Evolutionary conservation across 2,888 invertebrate species (phyloP).

Genomic region (Emesis furor): DNA sequence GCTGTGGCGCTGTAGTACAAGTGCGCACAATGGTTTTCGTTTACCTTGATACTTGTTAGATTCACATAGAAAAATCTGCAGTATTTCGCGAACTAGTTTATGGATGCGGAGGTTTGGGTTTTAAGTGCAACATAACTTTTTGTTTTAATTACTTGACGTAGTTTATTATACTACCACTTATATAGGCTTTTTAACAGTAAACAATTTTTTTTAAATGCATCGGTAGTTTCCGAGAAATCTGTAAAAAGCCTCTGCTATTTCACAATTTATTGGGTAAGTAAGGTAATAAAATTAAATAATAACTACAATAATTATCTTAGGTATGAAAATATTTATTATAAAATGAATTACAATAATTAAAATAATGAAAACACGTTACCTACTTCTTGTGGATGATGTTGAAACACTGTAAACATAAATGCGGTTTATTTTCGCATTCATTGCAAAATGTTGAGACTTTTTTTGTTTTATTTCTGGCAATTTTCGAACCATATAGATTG

Average conservation of each 20-base stretch:
- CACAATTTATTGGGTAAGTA: slow-evolving; percentile 10
- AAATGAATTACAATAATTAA: slow-evolving; percentile 14
- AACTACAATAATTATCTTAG: slow-evolving; percentile 11
- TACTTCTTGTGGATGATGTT: slow-evolving; percentile 3
- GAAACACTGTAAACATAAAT: slow-evolving; percentile 13
- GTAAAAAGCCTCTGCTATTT: background rate
- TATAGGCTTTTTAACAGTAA: background rate
- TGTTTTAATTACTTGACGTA: background rate
- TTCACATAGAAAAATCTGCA: slow-evolving; percentile 11
- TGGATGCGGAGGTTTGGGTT: slow-evolving; percentile 7
- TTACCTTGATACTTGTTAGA: background rate
- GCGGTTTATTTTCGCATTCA: background rate
- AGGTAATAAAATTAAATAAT: slow-evolving; percentile 14
- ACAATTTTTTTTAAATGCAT: background rate
- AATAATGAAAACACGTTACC: background rate
- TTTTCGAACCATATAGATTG: slow-evolving; percentile 71
- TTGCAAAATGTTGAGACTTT: slow-evolving; percentile 52
- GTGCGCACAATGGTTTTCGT: background rate
- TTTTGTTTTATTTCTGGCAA: slow-evolving; percentile 76
- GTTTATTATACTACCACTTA: slow-evolving; percentile 3
- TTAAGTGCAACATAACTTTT: slow-evolving; percentile 12
- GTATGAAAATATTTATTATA: slow-evolving; percentile 10
- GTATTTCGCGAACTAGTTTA: background rate
- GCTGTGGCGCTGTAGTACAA: background rate
- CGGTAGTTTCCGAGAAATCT: background rate